phyloP scores from a whole-genome alignment of 1,140 invertebrate species.

The Glossosoma conforme region DNA sequence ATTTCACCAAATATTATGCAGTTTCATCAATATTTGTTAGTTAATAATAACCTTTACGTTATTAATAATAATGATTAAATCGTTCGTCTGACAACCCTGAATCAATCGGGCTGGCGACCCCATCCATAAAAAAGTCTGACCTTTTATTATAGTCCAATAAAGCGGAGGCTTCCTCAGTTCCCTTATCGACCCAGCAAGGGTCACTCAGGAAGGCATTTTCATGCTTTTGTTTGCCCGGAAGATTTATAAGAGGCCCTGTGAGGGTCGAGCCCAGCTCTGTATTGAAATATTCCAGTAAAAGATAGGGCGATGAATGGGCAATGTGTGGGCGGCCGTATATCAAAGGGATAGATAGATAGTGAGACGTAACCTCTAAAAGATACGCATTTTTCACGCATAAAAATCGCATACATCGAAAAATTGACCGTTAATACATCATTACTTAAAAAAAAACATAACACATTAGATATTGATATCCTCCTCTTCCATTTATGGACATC shows the following conservation, averaged over 20 bases:
- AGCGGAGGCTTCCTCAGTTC: constrained; percentile 10
- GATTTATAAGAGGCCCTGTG: constrained; percentile 21
- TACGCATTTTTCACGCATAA: too few species aligned
- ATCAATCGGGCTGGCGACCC: constrained; percentile 15
- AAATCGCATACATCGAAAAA: too few species aligned
- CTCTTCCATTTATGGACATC: too few species aligned
- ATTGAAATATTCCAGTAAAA: too few species aligned
- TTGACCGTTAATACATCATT: too few species aligned
- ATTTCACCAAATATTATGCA: not conserved
- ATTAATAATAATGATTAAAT: too few species aligned
- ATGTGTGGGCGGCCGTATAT: too few species aligned
- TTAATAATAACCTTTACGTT: not conserved
- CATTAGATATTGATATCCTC: too few species aligned
- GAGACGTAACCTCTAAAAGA: too few species aligned
- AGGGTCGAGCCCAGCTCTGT: constrained; percentile 4
- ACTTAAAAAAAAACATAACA: too few species aligned
- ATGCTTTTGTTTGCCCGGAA: constrained; percentile 14
- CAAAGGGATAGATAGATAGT: too few species aligned
- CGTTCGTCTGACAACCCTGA: constrained; percentile 7
- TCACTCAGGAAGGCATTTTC: constrained; percentile 24
- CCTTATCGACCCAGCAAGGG: constrained; percentile 20
- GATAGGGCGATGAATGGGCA: too few species aligned
- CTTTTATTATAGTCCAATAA: constrained; percentile 25
- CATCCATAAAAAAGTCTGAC: constrained; percentile 23
- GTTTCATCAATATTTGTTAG: not conserved